Evolutionary conservation across 2,888 invertebrate genomes (phyloP), one percentile per base, ranked within the genome.

Genomic region (Arrhopalites spinosus): DNA sequence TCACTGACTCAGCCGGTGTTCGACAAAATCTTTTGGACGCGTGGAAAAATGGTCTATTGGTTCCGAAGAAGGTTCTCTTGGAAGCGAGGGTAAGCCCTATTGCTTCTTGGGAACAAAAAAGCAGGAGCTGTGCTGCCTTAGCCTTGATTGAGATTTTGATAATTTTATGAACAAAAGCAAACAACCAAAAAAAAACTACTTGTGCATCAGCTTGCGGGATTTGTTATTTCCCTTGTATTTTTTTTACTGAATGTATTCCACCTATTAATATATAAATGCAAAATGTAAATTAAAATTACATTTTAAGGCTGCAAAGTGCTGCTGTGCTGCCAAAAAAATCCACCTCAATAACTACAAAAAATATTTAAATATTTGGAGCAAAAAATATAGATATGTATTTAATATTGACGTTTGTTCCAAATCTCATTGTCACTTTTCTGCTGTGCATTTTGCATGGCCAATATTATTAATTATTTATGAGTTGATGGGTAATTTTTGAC

Each of bases 51-150:
- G 94, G 95, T 85, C 91, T 92, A 88, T 90, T 95, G 85, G 89
- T 95, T 88, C 91, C 94, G 86, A n/a, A n/a, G n/a, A n/a, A n/a
- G n/a, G n/a, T n/a, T n/a, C n/a, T n/a, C n/a, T 94, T 95, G 86
- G 93, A 94, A 90, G 92, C 93, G 86, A 90, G 95, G 94, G 95
- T 95, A 63, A 95, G 94, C 91, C 75, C 61, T 25, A 72, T 27
- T 36, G 73, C 73, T 73, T 63, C 73, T 73, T 73, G 73, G 73
- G 73, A 67, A 30, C 50, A 63, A 61, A 68, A 45, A 47, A 20
- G n/a, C 68, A 29, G 63, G 50, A 63, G 69, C 70, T 70, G 69
- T 64, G 73, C 73, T 64, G 73, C 73, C 63, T 64, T 61, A 72
- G 47, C 63, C 23, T 63, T 64, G 72, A 63, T 64, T 72, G 47